A percentile compares a stretch with the other conserved stretches of the same genome.
phyloP scores from a whole-genome alignment of 2,113 vertebrate genomes.

The Platysteira castanea region DNA sequence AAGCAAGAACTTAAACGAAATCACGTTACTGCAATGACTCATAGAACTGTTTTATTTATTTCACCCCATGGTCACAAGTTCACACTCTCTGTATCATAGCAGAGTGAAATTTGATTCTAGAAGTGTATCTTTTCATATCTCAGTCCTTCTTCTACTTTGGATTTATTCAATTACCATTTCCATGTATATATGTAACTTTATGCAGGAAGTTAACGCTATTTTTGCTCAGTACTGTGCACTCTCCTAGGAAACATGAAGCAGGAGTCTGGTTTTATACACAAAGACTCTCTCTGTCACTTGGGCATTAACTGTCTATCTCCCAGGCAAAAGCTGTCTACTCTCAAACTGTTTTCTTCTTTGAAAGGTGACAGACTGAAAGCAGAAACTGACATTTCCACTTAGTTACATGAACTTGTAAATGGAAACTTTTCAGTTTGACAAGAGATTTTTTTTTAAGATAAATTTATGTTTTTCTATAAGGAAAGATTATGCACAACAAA shows the following conservation, averaged over 20 bases:
- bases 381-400: background rate
- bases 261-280: background rate
- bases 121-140: background rate
- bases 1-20: background rate
- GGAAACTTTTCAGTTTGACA: background rate
- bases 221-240: background rate
- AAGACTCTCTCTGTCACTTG: background rate
- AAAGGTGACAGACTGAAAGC: background rate
- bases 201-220: background rate
- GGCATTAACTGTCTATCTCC: background rate
- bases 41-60: background rate
- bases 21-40: background rate
- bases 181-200: background rate
- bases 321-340: background rate
- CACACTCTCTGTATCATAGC: background rate
- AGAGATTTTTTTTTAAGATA: background rate
- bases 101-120: background rate
- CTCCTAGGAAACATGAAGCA: background rate
- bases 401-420: background rate
- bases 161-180: background rate
- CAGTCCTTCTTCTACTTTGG: background rate
- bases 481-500: background rate
- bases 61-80: background rate
- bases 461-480: background rate
- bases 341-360: background rate